Evolutionary conservation across 2,797 vertebrate species (phyloP).

Genomic region (Rachycentron canadum): DNA sequence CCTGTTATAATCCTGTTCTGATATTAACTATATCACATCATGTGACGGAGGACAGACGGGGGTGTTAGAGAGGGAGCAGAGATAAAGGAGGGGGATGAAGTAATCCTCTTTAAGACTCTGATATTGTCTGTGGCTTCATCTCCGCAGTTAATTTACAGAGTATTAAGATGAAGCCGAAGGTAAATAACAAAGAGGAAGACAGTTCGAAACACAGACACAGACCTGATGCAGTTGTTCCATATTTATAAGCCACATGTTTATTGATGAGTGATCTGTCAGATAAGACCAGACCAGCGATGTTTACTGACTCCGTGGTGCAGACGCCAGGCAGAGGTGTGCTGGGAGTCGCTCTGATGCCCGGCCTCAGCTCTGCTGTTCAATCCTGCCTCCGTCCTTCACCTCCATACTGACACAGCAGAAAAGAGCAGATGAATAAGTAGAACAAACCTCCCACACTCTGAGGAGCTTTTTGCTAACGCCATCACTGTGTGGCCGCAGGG

Average conservation of each 20-base stretch:
- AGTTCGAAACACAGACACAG: neutral
- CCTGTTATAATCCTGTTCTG: neutral
- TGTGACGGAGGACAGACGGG: neutral
- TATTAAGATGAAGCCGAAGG: constrained; percentile 1
- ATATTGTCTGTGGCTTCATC: constrained; percentile 10
- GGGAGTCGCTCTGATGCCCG: neutral
- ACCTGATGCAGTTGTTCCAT: constrained; percentile 9
- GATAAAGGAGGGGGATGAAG: neutral
- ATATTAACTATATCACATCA: neutral
- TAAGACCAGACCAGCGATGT: neutral
- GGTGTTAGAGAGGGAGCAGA: neutral
- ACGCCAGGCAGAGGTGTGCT: neutral
- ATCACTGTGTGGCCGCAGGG: neutral
- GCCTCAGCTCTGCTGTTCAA: neutral
- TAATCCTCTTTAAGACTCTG: constrained; percentile 18
- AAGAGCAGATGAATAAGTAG: constrained; percentile 34
- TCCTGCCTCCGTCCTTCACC: neutral
- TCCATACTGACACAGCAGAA: constrained; percentile 25
- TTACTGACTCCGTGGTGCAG: neutral
- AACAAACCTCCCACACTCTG: constrained; percentile 42
- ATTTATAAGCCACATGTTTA: constrained; percentile 41
- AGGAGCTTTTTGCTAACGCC: neutral
- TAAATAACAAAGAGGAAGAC: neutral
- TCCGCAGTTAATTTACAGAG: constrained; percentile 16
- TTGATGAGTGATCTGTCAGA: constrained; percentile 12